These are phyloP conservation scores for Bagarius yarrelli DNA, from an alignment of 2,113 vertebrate genomes.

Conservation along the genomic window DNA sequence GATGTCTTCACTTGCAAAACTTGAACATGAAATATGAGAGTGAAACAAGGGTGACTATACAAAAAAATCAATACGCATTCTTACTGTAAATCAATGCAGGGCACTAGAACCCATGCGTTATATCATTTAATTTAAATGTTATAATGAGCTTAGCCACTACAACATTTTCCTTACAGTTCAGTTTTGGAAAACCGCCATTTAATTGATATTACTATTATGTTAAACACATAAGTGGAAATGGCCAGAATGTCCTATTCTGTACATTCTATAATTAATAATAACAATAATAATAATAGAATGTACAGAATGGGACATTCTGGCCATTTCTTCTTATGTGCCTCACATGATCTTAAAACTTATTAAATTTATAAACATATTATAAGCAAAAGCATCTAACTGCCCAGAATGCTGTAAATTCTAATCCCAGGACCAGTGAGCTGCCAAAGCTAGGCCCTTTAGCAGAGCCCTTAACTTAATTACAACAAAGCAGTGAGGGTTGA, in stretches of 20 bases:
- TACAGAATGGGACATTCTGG: neutral
- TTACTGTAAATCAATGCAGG: neutral
- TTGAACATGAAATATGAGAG: neutral
- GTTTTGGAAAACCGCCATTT: neutral
- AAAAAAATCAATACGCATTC: neutral
- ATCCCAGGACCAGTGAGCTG: too few relatives aligned
- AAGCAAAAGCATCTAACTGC: too few relatives aligned
- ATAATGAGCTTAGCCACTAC: neutral
- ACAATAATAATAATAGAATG: too few relatives aligned
- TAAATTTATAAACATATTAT: too few relatives aligned
- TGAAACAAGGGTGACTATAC: neutral
- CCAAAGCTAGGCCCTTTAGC: too few relatives aligned
- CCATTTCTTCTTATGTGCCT: neutral
- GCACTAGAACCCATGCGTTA: neutral
- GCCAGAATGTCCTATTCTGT: too few relatives aligned
- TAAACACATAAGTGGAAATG: too few relatives aligned
- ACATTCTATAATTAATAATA: too few relatives aligned
- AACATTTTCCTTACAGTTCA: neutral
- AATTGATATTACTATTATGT: too few relatives aligned
- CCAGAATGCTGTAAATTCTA: too few relatives aligned
- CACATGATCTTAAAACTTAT: neutral
- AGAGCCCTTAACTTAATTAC: too few relatives aligned
- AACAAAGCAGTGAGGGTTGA: too few relatives aligned
- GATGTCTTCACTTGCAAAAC: neutral
- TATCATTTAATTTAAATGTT: neutral